Base-by-base conservation (phyloP, 1,140 invertebrate genomes). In the Metaphire vulgaris region DNA sequence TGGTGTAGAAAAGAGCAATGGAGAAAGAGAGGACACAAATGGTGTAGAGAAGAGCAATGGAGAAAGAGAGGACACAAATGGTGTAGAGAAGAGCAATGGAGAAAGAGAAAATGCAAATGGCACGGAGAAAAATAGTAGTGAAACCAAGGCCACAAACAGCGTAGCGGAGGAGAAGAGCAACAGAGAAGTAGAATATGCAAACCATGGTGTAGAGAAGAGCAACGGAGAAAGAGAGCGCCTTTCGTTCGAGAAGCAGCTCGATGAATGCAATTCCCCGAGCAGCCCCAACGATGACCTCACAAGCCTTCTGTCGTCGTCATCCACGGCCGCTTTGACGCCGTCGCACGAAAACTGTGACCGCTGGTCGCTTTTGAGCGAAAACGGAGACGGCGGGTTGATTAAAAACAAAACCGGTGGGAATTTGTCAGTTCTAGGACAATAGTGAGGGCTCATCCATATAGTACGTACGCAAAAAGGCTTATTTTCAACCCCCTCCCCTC, bases 101-200 rank as follows among this genome's bases (percentile, higher is more conserved):
- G n/a, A n/a, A n/a, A n/a, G n/a, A n/a, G n/a, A n/a, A n/a, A n/a
- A n/a, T n/a, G n/a, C n/a, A n/a, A n/a, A n/a, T n/a, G n/a, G n/a
- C n/a, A n/a, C n/a, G n/a, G n/a, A n/a, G n/a, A n/a, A n/a, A n/a
- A n/a, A n/a, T n/a, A n/a, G n/a, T n/a, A n/a, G n/a, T n/a, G n/a
- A n/a, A n/a, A n/a, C n/a, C n/a, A n/a, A n/a, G n/a, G n/a, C n/a
- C n/a, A n/a, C n/a, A n/a, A n/a, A n/a, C n/a, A n/a, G n/a, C n/a
- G n/a, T n/a, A n/a, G n/a, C n/a, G n/a, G n/a, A n/a, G n/a, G n/a
- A 26, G 90, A 89, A 84, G 86, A 88, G 88, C 76, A 79, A 67
- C 74, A 78, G 69, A 86, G 81, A 88, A 72, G 81, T 29, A 74
- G 33, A 67, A 67, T 28, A 74, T 31, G 41, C 28, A 66, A 29